Base-by-base conservation (phyloP, 2,888 invertebrate genomes). In the Torymus texanus region DNA sequence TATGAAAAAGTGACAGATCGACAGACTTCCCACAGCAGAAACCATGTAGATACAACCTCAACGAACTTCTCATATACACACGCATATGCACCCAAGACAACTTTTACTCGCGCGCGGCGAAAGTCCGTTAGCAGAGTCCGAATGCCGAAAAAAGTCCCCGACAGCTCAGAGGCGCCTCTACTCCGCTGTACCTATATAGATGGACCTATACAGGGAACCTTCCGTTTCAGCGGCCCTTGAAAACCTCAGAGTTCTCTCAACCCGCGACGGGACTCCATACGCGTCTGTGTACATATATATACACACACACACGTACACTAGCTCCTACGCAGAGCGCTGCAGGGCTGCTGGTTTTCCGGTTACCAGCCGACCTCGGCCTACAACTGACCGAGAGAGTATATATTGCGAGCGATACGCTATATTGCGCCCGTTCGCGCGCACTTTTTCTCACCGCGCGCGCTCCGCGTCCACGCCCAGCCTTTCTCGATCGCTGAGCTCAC, bases 321-420 rank as follows among this genome's bases (percentile, higher is more conserved):
- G 29, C 29, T 29, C 29, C 29, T 41, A 50, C 5, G n/a, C 61
- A n/a, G n/a, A 16, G 61, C 50, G 50, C 59, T 41, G 63, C 29
- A 29, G 29, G 63, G 53, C 50, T n/a, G 73, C 58, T 21, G 55
- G 21, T 65, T 62, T 29, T 62, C 29, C 50, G 59, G 29, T 61
- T 67, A 75, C 71, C 59, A 66, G 67, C 16, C 53, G 77, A 77
- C 75, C 79, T 79, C 79, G 79, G 73, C 75, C 76, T 73, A 77
- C 71, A 65, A 65, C 24, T n/a, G 70, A 21, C 18, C 66, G 29
- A 8, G n/a, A 61, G 24, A 75, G 29, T 29, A 63, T 75, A 59
- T 65, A 71, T 75, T 41, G 70, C 21, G 29, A 50, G 41, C 59
- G 14, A 59, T 53, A 63, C 29, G 41, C 29, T 3, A 3, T 3